Conservation (phyloP, 2,888 invertebrate genomes). For the Synanthedon vespiformis region DNA sequence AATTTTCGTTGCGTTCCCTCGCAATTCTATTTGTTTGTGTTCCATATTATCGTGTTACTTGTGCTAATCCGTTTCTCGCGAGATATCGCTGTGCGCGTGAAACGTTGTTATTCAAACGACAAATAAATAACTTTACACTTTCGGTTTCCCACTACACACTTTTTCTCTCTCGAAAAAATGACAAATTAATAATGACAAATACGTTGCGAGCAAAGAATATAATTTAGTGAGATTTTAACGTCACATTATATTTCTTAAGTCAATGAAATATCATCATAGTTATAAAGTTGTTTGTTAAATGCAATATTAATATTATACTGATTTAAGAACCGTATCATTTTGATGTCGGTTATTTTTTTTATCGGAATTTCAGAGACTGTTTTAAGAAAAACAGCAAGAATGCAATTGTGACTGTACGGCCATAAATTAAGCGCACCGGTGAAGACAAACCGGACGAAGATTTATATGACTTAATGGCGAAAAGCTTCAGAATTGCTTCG, state of each 20-base stretch:
- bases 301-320: too few species aligned
- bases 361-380: conserved; percentile 3
- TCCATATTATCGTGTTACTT: conserved; percentile 36
- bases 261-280: too few species aligned
- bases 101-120: not conserved
- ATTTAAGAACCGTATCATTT: too few species aligned
- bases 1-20: conserved; percentile 62
- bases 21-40: conserved; percentile 54
- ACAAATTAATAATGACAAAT: conserved; percentile 1
- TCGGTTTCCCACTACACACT: not conserved
- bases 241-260: not conserved
- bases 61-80: conserved; percentile 30
- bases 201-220: not conserved
- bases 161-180: not conserved
- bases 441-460: conserved; percentile 18
- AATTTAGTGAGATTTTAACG: conserved; percentile 1
- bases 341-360: not conserved
- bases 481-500: conserved; percentile 11
- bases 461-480: conserved; percentile 23
- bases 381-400: conserved; percentile 11
- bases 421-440: conserved; percentile 20
- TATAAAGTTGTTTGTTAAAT: too few species aligned
- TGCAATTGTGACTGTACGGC: conserved; percentile 15
- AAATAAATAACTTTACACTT: not conserved
- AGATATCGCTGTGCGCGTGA: not conserved